Evolutionary conservation across 2,797 vertebrate genomes (phyloP).

Genomic region (Mus spretus): DNA sequence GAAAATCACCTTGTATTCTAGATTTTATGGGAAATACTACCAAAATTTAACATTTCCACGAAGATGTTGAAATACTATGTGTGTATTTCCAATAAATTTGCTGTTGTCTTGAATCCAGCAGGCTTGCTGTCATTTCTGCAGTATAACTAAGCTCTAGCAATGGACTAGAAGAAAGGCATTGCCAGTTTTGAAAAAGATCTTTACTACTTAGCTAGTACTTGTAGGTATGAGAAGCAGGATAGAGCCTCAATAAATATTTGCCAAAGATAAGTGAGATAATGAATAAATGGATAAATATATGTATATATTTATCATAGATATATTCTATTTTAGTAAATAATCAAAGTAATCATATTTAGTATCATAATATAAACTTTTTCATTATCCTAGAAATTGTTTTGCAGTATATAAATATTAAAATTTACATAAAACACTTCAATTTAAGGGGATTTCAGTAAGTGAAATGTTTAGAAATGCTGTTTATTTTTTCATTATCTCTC

Average conservation of each 20-base stretch:
- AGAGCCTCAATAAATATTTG: neutral
- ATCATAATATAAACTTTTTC: neutral
- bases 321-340: neutral
- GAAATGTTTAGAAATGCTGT: neutral
- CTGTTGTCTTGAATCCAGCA: neutral
- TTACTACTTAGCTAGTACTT: neutral
- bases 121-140: neutral
- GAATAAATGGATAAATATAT: neutral
- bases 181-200: neutral
- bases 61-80: neutral
- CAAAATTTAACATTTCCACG: neutral
- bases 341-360: neutral
- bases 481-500: neutral
- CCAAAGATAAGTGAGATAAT: neutral
- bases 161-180: neutral
- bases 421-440: neutral
- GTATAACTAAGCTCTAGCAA: neutral
- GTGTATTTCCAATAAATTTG: neutral
- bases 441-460: neutral
- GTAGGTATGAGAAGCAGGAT: rapidly evolving
- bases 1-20: neutral
- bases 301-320: neutral
- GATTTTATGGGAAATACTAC: neutral
- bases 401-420: neutral
- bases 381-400: neutral